Evolutionary conservation across 2,797 vertebrate genomes (phyloP).

Genomic region (Rhinichthys osculus): DNA sequence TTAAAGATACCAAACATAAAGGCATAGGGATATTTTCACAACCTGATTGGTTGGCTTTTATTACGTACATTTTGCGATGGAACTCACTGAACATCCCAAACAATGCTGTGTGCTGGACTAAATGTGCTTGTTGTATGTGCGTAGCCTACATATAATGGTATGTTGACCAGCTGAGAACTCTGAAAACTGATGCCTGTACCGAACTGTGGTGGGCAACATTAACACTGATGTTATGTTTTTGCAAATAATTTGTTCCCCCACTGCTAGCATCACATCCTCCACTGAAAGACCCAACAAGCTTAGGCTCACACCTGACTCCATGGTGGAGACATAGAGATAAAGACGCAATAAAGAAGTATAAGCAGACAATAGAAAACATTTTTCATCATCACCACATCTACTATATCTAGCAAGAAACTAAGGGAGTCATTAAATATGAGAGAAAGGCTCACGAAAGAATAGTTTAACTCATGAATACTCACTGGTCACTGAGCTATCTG

Average conservation of each 20-base stretch:
- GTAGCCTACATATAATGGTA: too few relatives aligned
- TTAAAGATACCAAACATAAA: too few relatives aligned
- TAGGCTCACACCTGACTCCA: neutral
- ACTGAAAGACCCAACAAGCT: neutral
- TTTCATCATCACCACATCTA: neutral
- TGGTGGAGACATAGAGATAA: neutral
- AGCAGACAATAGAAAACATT: neutral
- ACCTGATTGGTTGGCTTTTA: too few relatives aligned
- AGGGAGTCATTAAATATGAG: neutral
- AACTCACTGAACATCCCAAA: too few relatives aligned
- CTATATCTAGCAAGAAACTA: neutral
- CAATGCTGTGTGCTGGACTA: too few relatives aligned
- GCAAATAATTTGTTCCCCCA: neutral
- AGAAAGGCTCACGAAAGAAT: neutral
- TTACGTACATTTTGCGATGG: too few relatives aligned
- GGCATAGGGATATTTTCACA: too few relatives aligned
- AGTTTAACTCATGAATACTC: conserved; percentile 62
- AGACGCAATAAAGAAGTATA: neutral
- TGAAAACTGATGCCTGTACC: too few relatives aligned
- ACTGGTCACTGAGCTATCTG: conserved; percentile 81
- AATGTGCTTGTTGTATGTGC: too few relatives aligned
- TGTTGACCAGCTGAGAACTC: too few relatives aligned
- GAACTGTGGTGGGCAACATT: too few relatives aligned
- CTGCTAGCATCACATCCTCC: neutral
- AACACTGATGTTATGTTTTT: neutral